A percentile compares a stretch with the other conserved stretches of the same genome.
These are phyloP conservation scores for Percopsis transmontana DNA, from an alignment of 2,113 vertebrate species.

Conservation along the genomic window DNA sequence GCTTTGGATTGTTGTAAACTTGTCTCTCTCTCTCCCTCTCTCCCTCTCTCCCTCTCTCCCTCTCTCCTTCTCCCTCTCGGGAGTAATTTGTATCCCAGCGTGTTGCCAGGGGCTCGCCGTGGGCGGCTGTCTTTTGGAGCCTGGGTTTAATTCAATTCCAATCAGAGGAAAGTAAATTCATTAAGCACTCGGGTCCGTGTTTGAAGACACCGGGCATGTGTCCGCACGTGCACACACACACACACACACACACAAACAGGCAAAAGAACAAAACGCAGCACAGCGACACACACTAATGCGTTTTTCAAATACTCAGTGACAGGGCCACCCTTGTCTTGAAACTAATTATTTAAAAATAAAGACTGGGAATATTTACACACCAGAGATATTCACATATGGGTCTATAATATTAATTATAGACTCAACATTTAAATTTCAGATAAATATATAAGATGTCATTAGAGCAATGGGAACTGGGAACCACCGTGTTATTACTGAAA, in stretches of 20 bases:
- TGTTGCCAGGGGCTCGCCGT: constrained; percentile 79
- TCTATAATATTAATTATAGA: too few relatives aligned
- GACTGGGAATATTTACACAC: too few relatives aligned
- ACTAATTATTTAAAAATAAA: too few relatives aligned
- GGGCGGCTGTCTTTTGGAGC: constrained; percentile 67
- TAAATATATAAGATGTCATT: too few relatives aligned
- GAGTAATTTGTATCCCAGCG: too few relatives aligned
- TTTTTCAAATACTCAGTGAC: constrained; percentile 19
- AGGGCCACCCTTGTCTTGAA: too few relatives aligned
- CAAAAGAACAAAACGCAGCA: constrained; percentile 5
- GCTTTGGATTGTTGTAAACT: constrained; percentile 43
- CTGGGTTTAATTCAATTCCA: constrained; percentile 83
- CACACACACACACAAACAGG: constrained; percentile 10
- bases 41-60: neutral
- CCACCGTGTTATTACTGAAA: too few relatives aligned
- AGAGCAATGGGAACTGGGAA: too few relatives aligned
- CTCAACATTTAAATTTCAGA: too few relatives aligned
- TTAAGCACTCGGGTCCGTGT: constrained; percentile 85
- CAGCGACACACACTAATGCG: constrained; percentile 15
- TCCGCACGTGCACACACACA: neutral
- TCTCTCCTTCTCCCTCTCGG: constrained; percentile 28
- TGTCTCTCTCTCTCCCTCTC: too few relatives aligned
- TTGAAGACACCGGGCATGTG: constrained; percentile 44
- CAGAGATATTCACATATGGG: too few relatives aligned
- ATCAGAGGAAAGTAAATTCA: constrained; percentile 87